A percentile compares a stretch with the other conserved stretches of the same genome.
Conservation (phyloP, 2,797 vertebrate genomes). For the Rhinoraja longicauda region DNA sequence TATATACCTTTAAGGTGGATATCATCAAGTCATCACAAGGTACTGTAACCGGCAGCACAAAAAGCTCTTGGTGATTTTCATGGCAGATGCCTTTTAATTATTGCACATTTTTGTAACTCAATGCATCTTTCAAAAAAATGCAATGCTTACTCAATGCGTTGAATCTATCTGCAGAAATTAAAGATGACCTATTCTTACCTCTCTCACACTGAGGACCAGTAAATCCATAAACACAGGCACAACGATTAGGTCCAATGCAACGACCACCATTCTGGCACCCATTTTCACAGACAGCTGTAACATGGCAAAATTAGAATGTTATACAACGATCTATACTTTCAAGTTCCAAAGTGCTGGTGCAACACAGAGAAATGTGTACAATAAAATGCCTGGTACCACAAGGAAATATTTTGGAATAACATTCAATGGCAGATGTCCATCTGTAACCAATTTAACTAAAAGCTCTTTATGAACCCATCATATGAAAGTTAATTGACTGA, state of each 20-base stretch:
- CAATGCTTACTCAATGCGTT: background rate
- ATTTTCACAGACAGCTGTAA: slow-evolving; percentile 40
- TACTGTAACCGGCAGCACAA: background rate
- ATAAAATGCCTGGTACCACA: background rate
- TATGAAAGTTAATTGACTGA: slow-evolving; percentile 9
- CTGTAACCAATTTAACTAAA: slow-evolving; percentile 19
- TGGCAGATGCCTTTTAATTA: background rate
- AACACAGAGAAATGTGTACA: background rate
- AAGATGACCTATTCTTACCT: slow-evolving; percentile 32
- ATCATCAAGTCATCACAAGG: background rate
- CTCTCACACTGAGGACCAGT: slow-evolving; percentile 40
- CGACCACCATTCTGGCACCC: slow-evolving; percentile 40
- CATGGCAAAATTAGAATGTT: slow-evolving; percentile 5
- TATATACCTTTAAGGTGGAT: background rate
- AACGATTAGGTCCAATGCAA: slow-evolving; percentile 39
- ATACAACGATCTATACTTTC: background rate
- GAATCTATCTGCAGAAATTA: background rate
- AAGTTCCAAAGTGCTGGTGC: background rate
- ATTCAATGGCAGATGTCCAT: slow-evolving; percentile 25
- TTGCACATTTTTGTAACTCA: background rate
- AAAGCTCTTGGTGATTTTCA: background rate
- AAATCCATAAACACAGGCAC: slow-evolving; percentile 40
- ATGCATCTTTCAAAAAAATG: background rate
- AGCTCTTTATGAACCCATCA: background rate
- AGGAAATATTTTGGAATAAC: background rate